These are phyloP conservation scores for Catharus bicknelli DNA, from an alignment of 2,113 vertebrate species.

Conservation along the genomic window DNA sequence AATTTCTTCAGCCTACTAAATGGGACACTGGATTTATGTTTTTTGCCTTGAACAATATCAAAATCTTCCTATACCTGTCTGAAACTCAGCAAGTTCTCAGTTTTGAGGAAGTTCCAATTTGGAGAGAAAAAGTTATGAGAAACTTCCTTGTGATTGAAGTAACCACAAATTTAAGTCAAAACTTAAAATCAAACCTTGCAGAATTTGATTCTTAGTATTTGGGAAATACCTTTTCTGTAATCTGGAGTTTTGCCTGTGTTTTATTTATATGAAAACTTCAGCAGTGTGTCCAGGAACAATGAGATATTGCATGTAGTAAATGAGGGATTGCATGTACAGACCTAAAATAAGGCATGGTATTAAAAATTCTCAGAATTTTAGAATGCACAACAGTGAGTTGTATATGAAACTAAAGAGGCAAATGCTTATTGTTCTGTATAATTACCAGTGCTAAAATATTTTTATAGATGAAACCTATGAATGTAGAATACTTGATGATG, in stretches of 20 bases:
- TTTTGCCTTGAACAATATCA: neutral
- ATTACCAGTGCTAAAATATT: neutral
- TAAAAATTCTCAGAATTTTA: neutral
- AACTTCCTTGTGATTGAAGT: neutral
- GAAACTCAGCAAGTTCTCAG: neutral
- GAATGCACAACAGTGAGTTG: neutral
- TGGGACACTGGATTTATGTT: neutral
- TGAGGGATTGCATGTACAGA: neutral
- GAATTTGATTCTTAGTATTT: neutral
- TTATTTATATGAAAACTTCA: neutral
- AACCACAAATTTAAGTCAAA: neutral
- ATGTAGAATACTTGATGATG: constrained; percentile 99
- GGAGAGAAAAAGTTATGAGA: neutral
- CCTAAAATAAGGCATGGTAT: neutral
- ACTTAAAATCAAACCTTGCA: neutral
- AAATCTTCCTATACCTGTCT: neutral
- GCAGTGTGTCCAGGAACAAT: neutral
- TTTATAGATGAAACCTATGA: constrained; percentile 92
- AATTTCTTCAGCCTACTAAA: neutral
- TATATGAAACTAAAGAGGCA: neutral
- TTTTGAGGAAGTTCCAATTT: neutral
- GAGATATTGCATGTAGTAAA: neutral
- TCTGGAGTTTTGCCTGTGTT: neutral
- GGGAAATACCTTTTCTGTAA: neutral
- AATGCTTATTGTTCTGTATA: neutral